Evolutionary conservation across 2,797 vertebrate species (phyloP).

Genomic region (Aulostomus chinensis): DNA sequence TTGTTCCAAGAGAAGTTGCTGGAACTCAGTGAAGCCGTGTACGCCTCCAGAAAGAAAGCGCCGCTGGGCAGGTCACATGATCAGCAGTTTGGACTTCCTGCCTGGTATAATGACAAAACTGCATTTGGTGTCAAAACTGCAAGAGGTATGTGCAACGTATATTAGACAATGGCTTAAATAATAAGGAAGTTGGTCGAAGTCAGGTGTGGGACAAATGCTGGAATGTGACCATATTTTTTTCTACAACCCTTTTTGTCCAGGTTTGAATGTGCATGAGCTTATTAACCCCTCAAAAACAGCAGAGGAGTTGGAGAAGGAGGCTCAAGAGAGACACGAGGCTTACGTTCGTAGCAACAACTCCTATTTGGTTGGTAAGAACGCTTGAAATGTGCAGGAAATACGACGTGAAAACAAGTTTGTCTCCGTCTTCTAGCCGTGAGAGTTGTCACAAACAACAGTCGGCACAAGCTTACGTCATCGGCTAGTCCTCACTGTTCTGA

Average conservation of each 20-base stretch:
- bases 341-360: conserved; percentile 83
- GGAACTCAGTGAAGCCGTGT: conserved; percentile 78
- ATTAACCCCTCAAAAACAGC: conserved; percentile 84
- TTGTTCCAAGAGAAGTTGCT: conserved; percentile 81
- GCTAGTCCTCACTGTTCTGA: too few species aligned
- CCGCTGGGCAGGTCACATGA: conserved; percentile 81
- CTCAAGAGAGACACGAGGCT: conserved; percentile 73
- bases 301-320: conserved; percentile 80
- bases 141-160: conserved; percentile 70
- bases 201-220: too few species aligned
- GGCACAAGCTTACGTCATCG: too few species aligned
- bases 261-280: conserved; percentile 61
- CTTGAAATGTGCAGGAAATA: background rate
- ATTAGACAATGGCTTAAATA: too few species aligned
- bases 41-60: conserved; percentile 70
- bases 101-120: conserved; percentile 66
- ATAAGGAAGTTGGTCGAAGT: too few species aligned
- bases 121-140: conserved; percentile 78
- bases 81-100: conserved; percentile 73
- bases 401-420: too few species aligned
- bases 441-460: too few species aligned
- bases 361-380: conserved; percentile 81
- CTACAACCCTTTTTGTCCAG: conserved; percentile 35
- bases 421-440: too few species aligned
- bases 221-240: too few species aligned